Base-by-base conservation (phyloP, 2,797 vertebrate genomes). In the Falco rusticolus region DNA sequence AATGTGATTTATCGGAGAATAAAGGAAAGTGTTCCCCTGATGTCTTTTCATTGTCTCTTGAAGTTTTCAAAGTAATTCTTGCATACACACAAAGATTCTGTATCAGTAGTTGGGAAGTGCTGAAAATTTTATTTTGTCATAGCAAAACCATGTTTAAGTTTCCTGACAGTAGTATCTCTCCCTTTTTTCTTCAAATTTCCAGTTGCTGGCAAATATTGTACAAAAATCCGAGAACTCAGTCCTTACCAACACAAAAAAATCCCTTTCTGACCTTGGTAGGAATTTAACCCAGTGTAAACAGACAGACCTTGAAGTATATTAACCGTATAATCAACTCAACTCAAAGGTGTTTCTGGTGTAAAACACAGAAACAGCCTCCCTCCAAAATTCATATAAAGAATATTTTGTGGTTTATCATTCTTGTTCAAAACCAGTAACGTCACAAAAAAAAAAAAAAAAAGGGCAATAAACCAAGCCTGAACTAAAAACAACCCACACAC, bases 271-370 rank as follows among this genome's bases (percentile, higher is more conserved):
- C 53, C 66, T 53, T 54, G 65, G 0, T 8, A 25, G 66, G 57
- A 79, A 71, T 76, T 60, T 18, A 85, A 61, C n/a, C 51, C 53
- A 47, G 39, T 21, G 33, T 53, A 94, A 84, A 88, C 43, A 43
- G 43, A 69, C 28, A 84, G 61, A 76, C 16, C 77, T 57, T 65
- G 65, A 81, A 61, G 47, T 29, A 45, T 5, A 80, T 79, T 53
- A 91, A 89, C 61, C 78, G 57, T 87, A 86, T n/a, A 84, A 86
- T 34, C 89, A 63, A 71, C 29, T 48, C 61, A 91, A 82, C 50
- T 66, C 76, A 76, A 63, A 86, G 18, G 56, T 66, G 60, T 41
- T 94, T 81, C 87, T 94, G 72, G 33, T 45, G 24, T 54, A 76
- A 93, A 91, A 47, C 33, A 92, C 33, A 90, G 51, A 56, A 78